These are phyloP conservation scores for Dorcus parallelipipedus DNA, from an alignment of 2,888 invertebrate species.

Conservation along the genomic window DNA sequence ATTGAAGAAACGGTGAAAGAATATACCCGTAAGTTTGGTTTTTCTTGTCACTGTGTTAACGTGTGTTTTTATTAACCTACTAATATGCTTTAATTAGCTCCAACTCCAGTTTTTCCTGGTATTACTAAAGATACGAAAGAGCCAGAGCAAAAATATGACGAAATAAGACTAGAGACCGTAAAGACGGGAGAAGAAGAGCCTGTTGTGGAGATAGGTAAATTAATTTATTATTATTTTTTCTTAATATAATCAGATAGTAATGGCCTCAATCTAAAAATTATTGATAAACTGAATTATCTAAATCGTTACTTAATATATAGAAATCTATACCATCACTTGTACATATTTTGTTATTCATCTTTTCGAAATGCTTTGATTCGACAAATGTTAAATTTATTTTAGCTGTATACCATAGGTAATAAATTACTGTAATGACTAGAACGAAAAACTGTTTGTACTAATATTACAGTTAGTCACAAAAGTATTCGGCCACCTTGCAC, in stretches of 20 bases:
- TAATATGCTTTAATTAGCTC: slow-evolving; percentile 27
- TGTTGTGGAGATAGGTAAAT: slow-evolving; percentile 18
- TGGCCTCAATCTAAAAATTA: background rate
- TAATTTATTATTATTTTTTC: background rate
- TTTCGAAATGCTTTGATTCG: no score
- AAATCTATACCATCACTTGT: no score
- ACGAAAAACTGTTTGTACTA: no score
- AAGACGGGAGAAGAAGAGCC: slow-evolving; percentile 8
- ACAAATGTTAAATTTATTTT: no score
- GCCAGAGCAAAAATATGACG: slow-evolving; percentile 40
- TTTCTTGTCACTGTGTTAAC: background rate
- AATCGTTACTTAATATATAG: no score
- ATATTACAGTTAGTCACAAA: no score
- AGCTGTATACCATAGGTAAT: no score
- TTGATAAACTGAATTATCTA: no score
- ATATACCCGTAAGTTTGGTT: slow-evolving; percentile 28
- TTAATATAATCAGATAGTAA: background rate
- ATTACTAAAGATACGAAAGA: slow-evolving; percentile 27
- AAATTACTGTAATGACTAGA: no score
- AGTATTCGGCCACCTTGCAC: no score
- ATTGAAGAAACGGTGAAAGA: slow-evolving; percentile 19
- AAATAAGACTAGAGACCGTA: slow-evolving; percentile 47
- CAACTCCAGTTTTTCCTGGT: slow-evolving; percentile 30
- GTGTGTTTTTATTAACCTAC: background rate
- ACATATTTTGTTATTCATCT: no score